Base-by-base conservation (phyloP, 2,113 vertebrate species). In the Falco punctatus region DNA sequence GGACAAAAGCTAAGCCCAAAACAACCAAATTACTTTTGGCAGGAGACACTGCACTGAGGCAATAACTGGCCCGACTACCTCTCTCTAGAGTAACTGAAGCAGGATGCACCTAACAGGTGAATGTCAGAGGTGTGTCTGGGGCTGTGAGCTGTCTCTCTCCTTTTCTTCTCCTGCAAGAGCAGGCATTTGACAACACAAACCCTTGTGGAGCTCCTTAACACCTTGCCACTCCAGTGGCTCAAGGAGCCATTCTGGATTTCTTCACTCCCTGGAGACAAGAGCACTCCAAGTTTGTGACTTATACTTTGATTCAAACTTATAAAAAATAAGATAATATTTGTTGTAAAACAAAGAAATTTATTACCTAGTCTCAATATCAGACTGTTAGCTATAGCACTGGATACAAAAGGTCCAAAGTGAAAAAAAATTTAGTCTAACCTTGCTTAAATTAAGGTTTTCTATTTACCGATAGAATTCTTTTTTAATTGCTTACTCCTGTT, bases 361-460 rank as follows among this genome's bases (percentile, higher is more conserved):
- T 75, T 72, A 71, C 52, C 40, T 65, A 70, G 10, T 92, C 40
- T 85, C 70, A 85, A 57, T 52, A 79, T 64, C 61, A 79, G 32
- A 85, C 42, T 61, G 59, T 67, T 90, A 89, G 65, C 78, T 85
- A 46, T 32, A 89, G 38, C 44, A 57, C 46, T 67, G 19, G 66
- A 69, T 70, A 85, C 15, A 72, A 96, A 95, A 96, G 90, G 91
- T 92, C 96, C 96, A 96, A 33, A 69, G 82, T 70, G 69, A 85
- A 94, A 94, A 77, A 27, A 91, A 54, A 88, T 94, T 93, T 86
- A 82, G 52, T 54, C 78, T 88, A 88, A 85, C 66, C 70, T 94
- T 61, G 30, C 33, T 96, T 90, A 44, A 94, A 65, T 71, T 94
- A 46, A 96, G 95, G 62, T 91, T 65, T 93, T 85, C n/a, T 83